Conservation (phyloP, 1,140 invertebrate genomes). For the Halesus radiatus region DNA sequence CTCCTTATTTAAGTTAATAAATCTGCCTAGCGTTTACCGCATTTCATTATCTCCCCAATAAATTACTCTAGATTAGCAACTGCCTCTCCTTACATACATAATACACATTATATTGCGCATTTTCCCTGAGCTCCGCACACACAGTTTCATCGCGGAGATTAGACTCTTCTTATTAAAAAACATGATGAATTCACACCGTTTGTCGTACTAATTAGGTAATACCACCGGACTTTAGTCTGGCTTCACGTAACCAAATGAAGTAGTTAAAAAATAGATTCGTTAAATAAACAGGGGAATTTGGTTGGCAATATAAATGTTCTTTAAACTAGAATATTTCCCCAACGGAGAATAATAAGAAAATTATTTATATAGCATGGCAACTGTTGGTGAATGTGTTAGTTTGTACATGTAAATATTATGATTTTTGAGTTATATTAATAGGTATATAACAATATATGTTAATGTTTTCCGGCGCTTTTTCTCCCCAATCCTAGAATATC, state of each 20-base stretch:
- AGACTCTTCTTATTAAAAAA: conserved; percentile 26
- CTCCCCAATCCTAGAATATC: too few relatives aligned
- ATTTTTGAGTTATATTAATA: too few relatives aligned
- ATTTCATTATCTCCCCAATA: conserved; percentile 56
- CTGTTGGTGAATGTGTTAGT: too few relatives aligned
- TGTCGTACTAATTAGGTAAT: conserved; percentile 1
- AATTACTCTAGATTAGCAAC: conserved; percentile 54
- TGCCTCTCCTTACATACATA: conserved; percentile 28
- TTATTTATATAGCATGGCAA: too few relatives aligned
- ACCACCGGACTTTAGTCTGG: neutral
- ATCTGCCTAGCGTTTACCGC: conserved; percentile 52
- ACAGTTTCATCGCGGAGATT: conserved; percentile 9
- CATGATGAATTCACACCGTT: conserved; percentile 4
- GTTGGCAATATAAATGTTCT: too few relatives aligned
- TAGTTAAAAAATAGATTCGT: too few relatives aligned
- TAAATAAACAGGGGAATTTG: too few relatives aligned
- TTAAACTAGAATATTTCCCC: too few relatives aligned
- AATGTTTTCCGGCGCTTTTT: too few relatives aligned
- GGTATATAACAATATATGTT: too few relatives aligned
- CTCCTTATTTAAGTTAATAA: conserved; percentile 55
- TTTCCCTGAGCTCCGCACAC: conserved; percentile 24
- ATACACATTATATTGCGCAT: conserved; percentile 15
- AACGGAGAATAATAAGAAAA: too few relatives aligned
- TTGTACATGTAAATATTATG: too few relatives aligned
- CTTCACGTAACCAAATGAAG: neutral